phyloP scores from a whole-genome alignment of 2,113 vertebrate species.

The Rhynchomys soricoides region DNA sequence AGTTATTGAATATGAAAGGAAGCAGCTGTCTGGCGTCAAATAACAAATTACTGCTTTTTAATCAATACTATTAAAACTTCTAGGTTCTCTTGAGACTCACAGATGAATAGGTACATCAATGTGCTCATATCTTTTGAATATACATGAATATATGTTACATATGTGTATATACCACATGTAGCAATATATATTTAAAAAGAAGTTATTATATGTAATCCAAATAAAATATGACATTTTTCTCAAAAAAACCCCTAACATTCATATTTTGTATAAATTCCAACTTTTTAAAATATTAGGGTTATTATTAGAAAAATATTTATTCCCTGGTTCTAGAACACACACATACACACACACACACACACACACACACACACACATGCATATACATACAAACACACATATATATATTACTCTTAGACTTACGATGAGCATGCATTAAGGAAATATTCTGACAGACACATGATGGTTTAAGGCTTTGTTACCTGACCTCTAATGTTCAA shows the following conservation, averaged over 20 bases:
- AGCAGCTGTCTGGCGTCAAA: not conserved
- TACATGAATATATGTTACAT: not conserved
- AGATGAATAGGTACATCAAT: not conserved
- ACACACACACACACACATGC: not conserved
- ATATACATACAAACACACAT: not conserved
- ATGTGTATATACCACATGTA: not conserved
- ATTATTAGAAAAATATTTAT: not conserved
- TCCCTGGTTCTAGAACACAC: not conserved
- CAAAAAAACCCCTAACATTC: not conserved
- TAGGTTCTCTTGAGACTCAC: not conserved
- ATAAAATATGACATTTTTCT: not conserved
- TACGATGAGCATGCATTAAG: not conserved
- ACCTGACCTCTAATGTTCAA: not conserved
- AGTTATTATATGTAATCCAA: not conserved
- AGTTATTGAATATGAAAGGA: not conserved
- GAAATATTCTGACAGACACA: not conserved
- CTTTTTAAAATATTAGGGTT: conserved; percentile 22
- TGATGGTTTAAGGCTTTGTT: not conserved
- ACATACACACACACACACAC: not conserved
- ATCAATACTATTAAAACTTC: not conserved
- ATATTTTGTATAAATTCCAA: not conserved
- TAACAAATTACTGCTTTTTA: not conserved
- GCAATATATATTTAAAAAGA: not conserved
- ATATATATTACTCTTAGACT: not conserved
- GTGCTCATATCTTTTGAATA: not conserved